Base-by-base conservation (phyloP, 2,797 vertebrate genomes). In the Sebastes vulpes region DNA sequence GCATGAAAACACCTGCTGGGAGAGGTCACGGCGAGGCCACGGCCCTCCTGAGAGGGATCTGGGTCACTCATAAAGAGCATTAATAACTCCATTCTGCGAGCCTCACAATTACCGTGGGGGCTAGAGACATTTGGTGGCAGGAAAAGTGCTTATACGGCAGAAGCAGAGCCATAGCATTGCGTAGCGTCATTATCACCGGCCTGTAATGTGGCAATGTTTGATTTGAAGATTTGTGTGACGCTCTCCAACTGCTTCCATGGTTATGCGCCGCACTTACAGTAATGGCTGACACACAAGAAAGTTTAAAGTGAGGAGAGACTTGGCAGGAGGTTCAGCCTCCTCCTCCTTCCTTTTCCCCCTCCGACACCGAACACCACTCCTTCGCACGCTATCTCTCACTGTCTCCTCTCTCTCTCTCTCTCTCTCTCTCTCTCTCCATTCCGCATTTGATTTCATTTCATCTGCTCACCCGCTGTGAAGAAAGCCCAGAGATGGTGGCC, bases 371-470 rank as follows among this genome's bases (percentile, higher is more conserved):
- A 69, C 85, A 72, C 88, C 82, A 67, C 84, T 82, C 82, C 68
- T 57, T 63, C 53, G 1, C 80, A 72, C 23, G 5, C 83, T 38
- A 18, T 82, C 83, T 67, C 79, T 76, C 89, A 6, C 79, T 26
- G 20, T 66, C 80, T 77, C 60, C 65, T 21, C 74, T 63, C 48
- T 71, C 77, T 48, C 65, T 71, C 31, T 29, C 28, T 9, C 26
- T 25, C 25, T 28, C 28, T 23, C 23, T 23, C 6, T 63, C 75
- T 82, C 84, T 83, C 82, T 83, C 83, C 77, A 68, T 86, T 86
- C 79, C 75, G 58, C 89, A 87, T 94, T 90, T 93, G 88, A 92
- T 93, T 93, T 89, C 81, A 90, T 93, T 94, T 94, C 89, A 94
- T 94, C 81, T 92, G 84, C 18, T 77, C 90, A 14, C 91, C 90